phyloP scores from a whole-genome alignment of 2,113 vertebrate species.

The Gallinago media region DNA sequence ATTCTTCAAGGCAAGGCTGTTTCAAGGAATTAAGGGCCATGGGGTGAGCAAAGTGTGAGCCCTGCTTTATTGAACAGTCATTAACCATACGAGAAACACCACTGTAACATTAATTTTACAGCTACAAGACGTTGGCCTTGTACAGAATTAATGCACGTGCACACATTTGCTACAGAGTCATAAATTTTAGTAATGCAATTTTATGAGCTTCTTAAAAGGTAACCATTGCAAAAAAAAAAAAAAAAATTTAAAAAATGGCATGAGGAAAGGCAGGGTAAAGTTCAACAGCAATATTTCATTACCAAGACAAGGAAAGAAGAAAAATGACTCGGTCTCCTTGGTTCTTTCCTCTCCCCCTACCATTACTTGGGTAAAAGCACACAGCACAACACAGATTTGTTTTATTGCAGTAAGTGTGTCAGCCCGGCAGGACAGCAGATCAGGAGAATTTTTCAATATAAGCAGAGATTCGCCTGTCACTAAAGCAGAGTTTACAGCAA shows the following conservation, averaged over 20 bases:
- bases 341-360: neutral
- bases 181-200: conserved; percentile 27
- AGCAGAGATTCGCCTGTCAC: neutral
- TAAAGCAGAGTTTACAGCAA: conserved; percentile 3
- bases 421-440: neutral
- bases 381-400: neutral
- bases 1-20: neutral
- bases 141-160: neutral
- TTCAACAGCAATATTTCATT: conserved; percentile 36
- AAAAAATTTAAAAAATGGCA: neutral
- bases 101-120: neutral
- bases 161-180: neutral
- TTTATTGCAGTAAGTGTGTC: neutral
- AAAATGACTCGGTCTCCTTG: neutral
- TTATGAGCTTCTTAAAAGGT: conserved; percentile 3
- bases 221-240: neutral
- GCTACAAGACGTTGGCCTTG: neutral
- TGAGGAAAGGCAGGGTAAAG: conserved; percentile 4
- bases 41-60: neutral
- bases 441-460: neutral
- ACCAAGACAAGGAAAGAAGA: conserved; percentile 21
- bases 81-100: neutral
- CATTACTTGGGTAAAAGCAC: neutral
- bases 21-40: neutral
- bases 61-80: neutral